Evolutionary conservation across 2,113 vertebrate genomes (phyloP).

Genomic region (Progne subis): DNA sequence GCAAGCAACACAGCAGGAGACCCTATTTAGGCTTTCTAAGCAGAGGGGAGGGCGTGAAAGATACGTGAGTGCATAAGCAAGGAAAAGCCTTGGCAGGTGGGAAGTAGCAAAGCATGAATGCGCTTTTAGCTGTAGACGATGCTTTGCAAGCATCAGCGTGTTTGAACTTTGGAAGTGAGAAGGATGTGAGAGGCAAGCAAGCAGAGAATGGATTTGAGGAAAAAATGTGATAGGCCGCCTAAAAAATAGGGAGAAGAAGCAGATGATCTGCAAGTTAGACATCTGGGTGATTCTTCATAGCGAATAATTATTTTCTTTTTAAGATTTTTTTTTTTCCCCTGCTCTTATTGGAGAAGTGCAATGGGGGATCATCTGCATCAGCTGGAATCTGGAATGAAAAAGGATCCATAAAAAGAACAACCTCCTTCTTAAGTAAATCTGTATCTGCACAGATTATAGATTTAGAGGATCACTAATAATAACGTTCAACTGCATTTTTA

Average conservation of each 20-base stretch:
- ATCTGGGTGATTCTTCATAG: neutral
- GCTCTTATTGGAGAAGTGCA: neutral
- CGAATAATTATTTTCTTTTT: neutral
- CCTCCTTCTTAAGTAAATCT: neutral
- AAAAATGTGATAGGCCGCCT: neutral
- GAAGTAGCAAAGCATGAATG: slow-evolving; percentile 4
- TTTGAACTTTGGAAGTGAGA: slow-evolving; percentile 14
- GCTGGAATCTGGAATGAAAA: neutral
- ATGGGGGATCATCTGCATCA: neutral
- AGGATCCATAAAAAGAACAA: neutral
- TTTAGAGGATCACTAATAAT: neutral
- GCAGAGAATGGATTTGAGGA: neutral
- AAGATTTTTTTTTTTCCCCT: neutral
- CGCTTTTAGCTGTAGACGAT: slow-evolving; percentile 1
- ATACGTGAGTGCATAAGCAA: neutral
- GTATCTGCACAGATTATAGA: neutral
- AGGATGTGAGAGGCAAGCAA: neutral
- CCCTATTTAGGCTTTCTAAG: slow-evolving; percentile 5
- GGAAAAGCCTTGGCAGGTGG: neutral
- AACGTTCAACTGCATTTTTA: neutral
- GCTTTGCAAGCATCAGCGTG: neutral
- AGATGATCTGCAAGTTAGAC: neutral
- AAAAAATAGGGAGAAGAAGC: neutral
- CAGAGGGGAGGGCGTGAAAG: neutral
- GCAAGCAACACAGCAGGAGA: slow-evolving; percentile 1